A percentile compares a stretch with the other conserved stretches of the same genome.
Conservation (phyloP, 2,888 invertebrate species). For the Orthonevra nobilis region DNA sequence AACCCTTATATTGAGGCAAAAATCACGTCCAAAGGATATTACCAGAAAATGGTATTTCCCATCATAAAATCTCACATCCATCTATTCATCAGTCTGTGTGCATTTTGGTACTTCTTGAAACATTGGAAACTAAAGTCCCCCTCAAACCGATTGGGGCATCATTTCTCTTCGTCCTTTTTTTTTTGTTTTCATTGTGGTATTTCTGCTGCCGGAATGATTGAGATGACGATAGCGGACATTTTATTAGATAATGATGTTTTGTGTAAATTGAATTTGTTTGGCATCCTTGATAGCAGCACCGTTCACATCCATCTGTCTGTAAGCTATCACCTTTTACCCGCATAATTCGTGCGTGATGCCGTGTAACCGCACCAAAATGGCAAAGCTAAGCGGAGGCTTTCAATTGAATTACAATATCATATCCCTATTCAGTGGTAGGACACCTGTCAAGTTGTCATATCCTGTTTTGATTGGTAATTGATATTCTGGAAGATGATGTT, state of each 20-base stretch:
- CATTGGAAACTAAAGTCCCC: not conserved
- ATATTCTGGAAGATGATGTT: conserved; percentile 29
- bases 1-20: conserved; percentile 14
- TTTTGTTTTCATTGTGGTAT: conserved; percentile 23
- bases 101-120: conserved; percentile 27
- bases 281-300: not conserved
- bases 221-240: conserved; percentile 49
- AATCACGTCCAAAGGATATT: conserved; percentile 40
- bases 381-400: conserved; percentile 15
- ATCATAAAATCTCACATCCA: conserved; percentile 7
- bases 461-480: conserved; percentile 55
- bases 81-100: conserved; percentile 17
- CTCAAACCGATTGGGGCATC: not conserved
- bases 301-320: not conserved
- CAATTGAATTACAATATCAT: conserved; percentile 58
- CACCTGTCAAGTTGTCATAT: conserved; percentile 64
- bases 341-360: conserved; percentile 33
- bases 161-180: conserved; percentile 11
- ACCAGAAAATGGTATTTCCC: conserved; percentile 26
- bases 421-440: conserved; percentile 25
- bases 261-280: conserved; percentile 51
- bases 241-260: conserved; percentile 49
- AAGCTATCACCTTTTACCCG: conserved; percentile 7
- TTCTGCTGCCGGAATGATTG: conserved; percentile 28
- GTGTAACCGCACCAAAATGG: conserved; percentile 9